Base-by-base conservation (phyloP, 2,113 vertebrate species). In the Acanthisitta chloris region DNA sequence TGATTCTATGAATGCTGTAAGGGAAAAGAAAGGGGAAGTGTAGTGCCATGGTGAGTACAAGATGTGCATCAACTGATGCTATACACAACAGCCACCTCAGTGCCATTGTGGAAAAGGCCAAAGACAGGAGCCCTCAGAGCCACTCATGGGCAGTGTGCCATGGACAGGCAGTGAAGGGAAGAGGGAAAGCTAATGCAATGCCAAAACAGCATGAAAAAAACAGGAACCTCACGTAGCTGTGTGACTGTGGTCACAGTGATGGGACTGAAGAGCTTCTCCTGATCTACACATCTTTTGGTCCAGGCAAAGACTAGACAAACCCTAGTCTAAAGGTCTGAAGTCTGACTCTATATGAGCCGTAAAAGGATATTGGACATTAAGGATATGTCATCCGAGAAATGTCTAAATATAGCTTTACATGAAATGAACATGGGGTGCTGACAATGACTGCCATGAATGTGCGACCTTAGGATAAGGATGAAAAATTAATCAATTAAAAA, bases 401-500 rank as follows among this genome's bases (percentile, higher is more conserved):
- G 59, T 69, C 94, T 97, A 94, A 90, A 94, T 94, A 95, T 95
- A 97, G 55, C 76, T 90, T 82, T 78, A 88, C 80, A 55, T 83
- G 91, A 90, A 86, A 81, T 78, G 92, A 97, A 67, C 91, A 81
- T 6, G 6, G 67, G 86, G 59, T 86, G 67, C 80, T 86, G 88
- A 74, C 83, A 93, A 62, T 64, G 80, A 71, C 76, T 78, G 69
- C 80, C 74, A 86, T 0, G 5, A 92, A 90, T 0, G 10, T 24
- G 36, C 4, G 3, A 94, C 86, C 94, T 93, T 70, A 92, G 82
- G 91, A 81, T 88, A 88, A 70, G 64, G 82, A 95, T 94, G 91
- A 96, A 92, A 95, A 95, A 97, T 97, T 92, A 90, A 88, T 77
- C 88, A 81, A 95, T 95, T 93, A 96, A 97, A 95, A 97, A 97